Base-by-base conservation (phyloP, 2,888 invertebrate genomes). In the Sesia bembeciformis region DNA sequence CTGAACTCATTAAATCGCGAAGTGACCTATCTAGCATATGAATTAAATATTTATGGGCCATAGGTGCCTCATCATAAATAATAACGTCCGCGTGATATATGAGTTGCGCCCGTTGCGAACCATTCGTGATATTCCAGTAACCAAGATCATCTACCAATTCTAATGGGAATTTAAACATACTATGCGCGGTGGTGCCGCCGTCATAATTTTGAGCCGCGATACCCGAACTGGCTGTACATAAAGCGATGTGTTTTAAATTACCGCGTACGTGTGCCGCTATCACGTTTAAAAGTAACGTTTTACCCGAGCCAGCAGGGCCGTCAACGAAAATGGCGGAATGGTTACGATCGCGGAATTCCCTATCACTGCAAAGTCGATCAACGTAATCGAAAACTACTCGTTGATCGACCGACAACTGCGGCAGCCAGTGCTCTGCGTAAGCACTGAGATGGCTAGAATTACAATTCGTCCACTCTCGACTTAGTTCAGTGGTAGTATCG, bases 21-120 rank as follows among this genome's bases (percentile, higher is more conserved):
- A 56, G 43, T 3, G 53, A 52, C 49, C 56, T 46, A 6, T 56
- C 56, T 41, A 56, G 51, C 41, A 56, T n/a, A 38, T 56, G 53
- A 5, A 56, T 52, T 42, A 53, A 52, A 49, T 53, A 56, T 52
- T 56, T 56, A 43, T 56, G 55, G 5, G 53, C 56, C 53, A 56
- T 56, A 40, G 56, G 56, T n/a, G 56, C 56, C 39, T 56, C 56
- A 40, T 56, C 56, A 23, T 53, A 56, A 38, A 55, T 55, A n/a
- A 55, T 55, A 7, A 55, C 52, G 6, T 52, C n/a, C 0, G 52
- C 38, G 40, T 55, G 40, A 3, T 5, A 23, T 39, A 55, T 55
- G 50, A 55, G 53, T 50, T 55, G 50, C 6, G 50, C 52, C 8
- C 53, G 55, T 50, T 52, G 50, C 4, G 53, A 38, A 43, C 43